Evolutionary conservation across 2,888 invertebrate species (phyloP), one percentile per base, ranked within the genome.

Genomic region (Parnassius mnemosyne): DNA sequence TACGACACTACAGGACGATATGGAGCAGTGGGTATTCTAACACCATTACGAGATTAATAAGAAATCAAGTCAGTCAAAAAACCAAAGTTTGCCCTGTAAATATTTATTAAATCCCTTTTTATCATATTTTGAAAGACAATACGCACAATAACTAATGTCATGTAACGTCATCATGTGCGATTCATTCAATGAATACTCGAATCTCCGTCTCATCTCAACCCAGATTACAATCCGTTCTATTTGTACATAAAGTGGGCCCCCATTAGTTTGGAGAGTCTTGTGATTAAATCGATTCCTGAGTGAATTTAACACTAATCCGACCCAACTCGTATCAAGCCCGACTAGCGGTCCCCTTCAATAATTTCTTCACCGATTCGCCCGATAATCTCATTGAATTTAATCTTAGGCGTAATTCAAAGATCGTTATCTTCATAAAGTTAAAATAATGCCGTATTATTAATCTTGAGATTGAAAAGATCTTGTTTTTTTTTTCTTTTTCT

Each of bases 151-250:
- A 53, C 47, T 56, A 13, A 49, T 47, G 41, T 49, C 41, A n/a
- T 16, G 34, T 13, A 13, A 53, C 20, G 49, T 46, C 49, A 56
- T 53, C 57, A 60, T 60, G 59, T 58, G 68, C 67, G 70, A 67
- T 69, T 68, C 71, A 68, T 66, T 66, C 70, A 69, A 72, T 72
- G 78, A 73, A 75, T 79, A 75, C 76, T 71, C 74, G 63, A 74
- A 66, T 68, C 71, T 13, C 71, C 64, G 66, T 70, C 77, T 78
- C 77, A 79, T 80, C 79, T 77, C 71, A 66, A 63, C 67, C 73
- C 74, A 78, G 80, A 81, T 85, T 81, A 81, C 78, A 76, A 75
- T 76, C 75, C 75, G 68, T 70, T 71, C 78, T 79, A 77, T 79
- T 80, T 79, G 78, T 80, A 79, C 79, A 79, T 80, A 77, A 78